Evolutionary conservation across 2,797 vertebrate genomes (phyloP).

Genomic region (Falco concolor): DNA sequence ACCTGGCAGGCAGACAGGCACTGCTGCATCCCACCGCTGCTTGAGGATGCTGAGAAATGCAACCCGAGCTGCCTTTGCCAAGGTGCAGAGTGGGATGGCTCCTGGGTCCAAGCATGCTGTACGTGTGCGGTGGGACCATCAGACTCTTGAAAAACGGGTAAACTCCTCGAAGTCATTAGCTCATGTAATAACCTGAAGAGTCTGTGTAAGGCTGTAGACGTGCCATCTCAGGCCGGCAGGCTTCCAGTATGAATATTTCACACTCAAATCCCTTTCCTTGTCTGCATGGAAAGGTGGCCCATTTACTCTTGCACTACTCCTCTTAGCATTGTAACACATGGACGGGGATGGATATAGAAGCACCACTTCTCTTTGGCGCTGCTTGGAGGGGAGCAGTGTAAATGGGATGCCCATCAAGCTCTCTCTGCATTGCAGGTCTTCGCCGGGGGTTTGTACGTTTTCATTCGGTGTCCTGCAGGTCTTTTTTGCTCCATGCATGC

Average conservation of each 20-base stretch:
- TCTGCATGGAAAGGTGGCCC: constrained; percentile 46
- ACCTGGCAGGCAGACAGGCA: rapidly evolving
- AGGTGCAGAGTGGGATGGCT: background rate
- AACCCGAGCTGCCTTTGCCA: background rate
- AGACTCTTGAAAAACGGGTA: background rate
- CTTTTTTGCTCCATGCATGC: background rate
- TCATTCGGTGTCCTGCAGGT: background rate
- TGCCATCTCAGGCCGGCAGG: constrained; percentile 66
- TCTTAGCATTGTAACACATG: constrained; percentile 21
- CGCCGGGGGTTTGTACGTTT: background rate
- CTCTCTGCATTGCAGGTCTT: background rate
- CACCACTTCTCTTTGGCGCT: background rate
- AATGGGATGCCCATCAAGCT: background rate
- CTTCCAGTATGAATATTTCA: constrained; percentile 62
- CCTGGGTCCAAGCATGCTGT: background rate
- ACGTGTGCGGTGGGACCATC: rapidly evolving
- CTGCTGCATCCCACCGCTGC: background rate
- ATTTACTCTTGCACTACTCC: constrained; percentile 7
- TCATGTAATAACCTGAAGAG: constrained; percentile 71
- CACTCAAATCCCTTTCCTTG: constrained; percentile 61
- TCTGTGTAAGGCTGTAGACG: constrained; percentile 74
- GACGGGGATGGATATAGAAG: background rate
- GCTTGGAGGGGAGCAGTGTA: background rate
- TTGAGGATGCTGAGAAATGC: background rate
- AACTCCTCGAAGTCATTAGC: constrained; percentile 55